These are phyloP conservation scores for Phalangium opilio DNA, from an alignment of 2,888 invertebrate genomes.

Conservation along the genomic window DNA sequence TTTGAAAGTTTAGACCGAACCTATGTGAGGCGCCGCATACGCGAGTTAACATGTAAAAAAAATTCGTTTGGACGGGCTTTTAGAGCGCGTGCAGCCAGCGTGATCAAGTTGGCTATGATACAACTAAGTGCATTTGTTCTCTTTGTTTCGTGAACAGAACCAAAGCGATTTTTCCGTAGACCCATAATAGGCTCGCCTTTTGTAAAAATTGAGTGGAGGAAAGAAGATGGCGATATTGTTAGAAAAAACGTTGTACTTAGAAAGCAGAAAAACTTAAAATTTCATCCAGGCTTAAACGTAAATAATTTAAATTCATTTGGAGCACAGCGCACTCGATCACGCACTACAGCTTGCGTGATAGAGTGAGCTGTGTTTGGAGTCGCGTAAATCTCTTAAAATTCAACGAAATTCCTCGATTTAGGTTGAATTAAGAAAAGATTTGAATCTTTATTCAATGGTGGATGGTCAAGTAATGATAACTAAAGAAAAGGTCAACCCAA, in stretches of 20 bases:
- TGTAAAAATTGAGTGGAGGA: conserved; percentile 5
- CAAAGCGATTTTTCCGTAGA: no score
- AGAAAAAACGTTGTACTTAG: conserved; percentile 6
- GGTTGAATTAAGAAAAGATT: conserved; percentile 5
- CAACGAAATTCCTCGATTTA: conserved; percentile 1
- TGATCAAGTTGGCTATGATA: no score
- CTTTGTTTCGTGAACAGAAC: no score
- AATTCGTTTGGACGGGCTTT: no score
- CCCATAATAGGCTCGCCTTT: no score
- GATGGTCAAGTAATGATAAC: conserved; percentile 11
- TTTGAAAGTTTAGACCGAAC: no score
- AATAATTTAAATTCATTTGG: neutral
- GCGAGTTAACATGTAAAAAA: no score
- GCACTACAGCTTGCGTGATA: neutral
- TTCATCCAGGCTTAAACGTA: conserved; percentile 15
- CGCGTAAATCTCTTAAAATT: no score
- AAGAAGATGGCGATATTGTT: conserved; percentile 12
- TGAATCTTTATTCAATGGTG: conserved; percentile 6
- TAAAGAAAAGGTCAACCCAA: conserved; percentile 11
- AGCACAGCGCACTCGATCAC: neutral
- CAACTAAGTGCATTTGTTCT: no score
- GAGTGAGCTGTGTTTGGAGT: no score
- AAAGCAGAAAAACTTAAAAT: conserved; percentile 7
- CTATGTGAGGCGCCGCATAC: no score
- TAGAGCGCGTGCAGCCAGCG: no score